Percentiles rank a stretch among this genome's conserved stretches.
Evolutionary conservation across 2,113 vertebrate genomes (phyloP).

Genomic region (Menura novaehollandiae): DNA sequence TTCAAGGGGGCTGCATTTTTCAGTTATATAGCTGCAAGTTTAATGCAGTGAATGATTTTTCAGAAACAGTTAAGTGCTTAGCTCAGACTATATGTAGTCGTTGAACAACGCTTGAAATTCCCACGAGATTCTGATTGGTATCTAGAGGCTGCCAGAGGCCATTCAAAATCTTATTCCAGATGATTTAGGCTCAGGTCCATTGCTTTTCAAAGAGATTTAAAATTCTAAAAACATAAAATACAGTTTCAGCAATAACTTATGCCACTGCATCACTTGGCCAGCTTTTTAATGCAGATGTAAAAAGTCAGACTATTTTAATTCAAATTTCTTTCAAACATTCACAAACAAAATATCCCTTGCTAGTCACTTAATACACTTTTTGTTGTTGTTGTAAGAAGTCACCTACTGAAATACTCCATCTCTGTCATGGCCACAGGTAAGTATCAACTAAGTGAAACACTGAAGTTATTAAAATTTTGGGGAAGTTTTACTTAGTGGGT

Average conservation of each 20-base stretch:
- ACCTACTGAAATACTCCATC: background rate
- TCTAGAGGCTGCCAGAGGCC: background rate
- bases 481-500: background rate
- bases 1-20: background rate
- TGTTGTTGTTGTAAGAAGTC: background rate
- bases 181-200: background rate
- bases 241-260: background rate
- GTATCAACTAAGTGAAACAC: background rate
- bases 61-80: background rate
- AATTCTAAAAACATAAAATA: constrained; percentile 11
- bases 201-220: background rate
- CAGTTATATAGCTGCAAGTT: background rate
- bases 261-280: background rate
- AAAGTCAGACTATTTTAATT: background rate
- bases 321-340: background rate
- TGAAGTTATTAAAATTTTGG: background rate
- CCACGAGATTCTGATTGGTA: background rate
- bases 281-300: background rate
- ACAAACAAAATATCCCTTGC: background rate
- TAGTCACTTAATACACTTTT: background rate
- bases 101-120: background rate
- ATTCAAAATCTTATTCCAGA: background rate
- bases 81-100: background rate
- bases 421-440: background rate
- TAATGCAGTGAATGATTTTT: background rate